Base-by-base conservation (phyloP, 2,113 vertebrate genomes). In the Lepidothrix coronata region DNA sequence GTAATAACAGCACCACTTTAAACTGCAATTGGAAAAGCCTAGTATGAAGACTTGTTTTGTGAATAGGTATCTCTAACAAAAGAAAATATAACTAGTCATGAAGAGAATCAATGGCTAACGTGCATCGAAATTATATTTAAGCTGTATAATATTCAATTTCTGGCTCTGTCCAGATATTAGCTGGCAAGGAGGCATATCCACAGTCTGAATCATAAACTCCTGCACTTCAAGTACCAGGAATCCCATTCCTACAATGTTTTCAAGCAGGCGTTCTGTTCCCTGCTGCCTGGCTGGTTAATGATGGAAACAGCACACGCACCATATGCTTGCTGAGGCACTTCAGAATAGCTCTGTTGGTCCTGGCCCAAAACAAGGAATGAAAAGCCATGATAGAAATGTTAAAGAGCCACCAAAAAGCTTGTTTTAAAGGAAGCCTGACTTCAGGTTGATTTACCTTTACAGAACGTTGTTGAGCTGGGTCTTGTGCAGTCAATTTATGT, bases 281-380 rank as follows among this genome's bases (percentile, higher is more conserved):
- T 84, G 65, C 39, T 0, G 5, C 79, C 63, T 77, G 79, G 37
- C 30, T 86, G 48, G 55, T 55, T 94, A 95, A 90, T 83, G 82
- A 95, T 88, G 91, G 85, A 91, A 96, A 91, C 88, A 94, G 68
- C 65, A 74, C 51, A 88, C 6, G 1, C 39, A 80, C 75, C 85
- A 80, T 85, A 85, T 90, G 85, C 75, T 73, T 94, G 63, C 54
- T 67, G 82, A 74, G 63, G 27, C 39, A 46, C 23, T 77, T 88
- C 63, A 59, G 67, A 85, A 85, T 25, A 85, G 16, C 18, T 67
- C 35, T 91, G 49, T 43, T 91, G 81, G 59, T 95, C 59, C 55
- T 77, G 39, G 35, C 55, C 59, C 65, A 88, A 88, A 91, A 66
- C 35, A 80, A 72, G 48, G 33, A 93, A 58, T 14, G 27, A 70